These are phyloP conservation scores for Archips xylosteana DNA, from an alignment of 2,888 invertebrate genomes.

Conservation along the genomic window DNA sequence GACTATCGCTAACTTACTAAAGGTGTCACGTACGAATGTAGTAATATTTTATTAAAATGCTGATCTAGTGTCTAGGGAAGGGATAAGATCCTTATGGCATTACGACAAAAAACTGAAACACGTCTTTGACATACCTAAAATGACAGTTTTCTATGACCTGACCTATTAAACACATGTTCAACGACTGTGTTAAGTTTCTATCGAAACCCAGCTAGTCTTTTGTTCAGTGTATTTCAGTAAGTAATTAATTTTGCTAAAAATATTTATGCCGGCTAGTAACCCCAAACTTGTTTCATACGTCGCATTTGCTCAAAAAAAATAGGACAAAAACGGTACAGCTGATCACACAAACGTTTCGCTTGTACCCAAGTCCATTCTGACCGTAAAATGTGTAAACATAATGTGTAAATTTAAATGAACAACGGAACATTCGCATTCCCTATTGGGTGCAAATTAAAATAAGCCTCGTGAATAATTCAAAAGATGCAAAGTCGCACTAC, in stretches of 20 bases:
- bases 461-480: constrained; percentile 34
- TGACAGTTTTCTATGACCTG: too few relatives aligned
- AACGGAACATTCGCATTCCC: constrained; percentile 25
- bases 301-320: neutral
- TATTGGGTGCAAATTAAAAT: constrained; percentile 31
- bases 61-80: neutral
- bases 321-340: neutral
- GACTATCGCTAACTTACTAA: neutral
- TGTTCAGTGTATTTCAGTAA: neutral
- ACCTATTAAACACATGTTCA: too few relatives aligned
- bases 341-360: neutral
- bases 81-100: neutral
- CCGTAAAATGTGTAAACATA: constrained; percentile 1
- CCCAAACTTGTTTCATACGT: neutral
- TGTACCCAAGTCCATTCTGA: constrained; percentile 1
- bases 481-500: constrained; percentile 20
- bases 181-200: too few relatives aligned
- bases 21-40: neutral
- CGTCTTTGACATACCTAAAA: too few relatives aligned
- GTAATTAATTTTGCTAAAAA: neutral
- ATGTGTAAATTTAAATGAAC: constrained; percentile 6
- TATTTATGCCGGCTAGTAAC: neutral
- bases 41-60: neutral
- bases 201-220: neutral
- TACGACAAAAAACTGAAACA: too few relatives aligned